phyloP scores from a whole-genome alignment of 1,140 invertebrate genomes.

The Nylanderia fulva region DNA sequence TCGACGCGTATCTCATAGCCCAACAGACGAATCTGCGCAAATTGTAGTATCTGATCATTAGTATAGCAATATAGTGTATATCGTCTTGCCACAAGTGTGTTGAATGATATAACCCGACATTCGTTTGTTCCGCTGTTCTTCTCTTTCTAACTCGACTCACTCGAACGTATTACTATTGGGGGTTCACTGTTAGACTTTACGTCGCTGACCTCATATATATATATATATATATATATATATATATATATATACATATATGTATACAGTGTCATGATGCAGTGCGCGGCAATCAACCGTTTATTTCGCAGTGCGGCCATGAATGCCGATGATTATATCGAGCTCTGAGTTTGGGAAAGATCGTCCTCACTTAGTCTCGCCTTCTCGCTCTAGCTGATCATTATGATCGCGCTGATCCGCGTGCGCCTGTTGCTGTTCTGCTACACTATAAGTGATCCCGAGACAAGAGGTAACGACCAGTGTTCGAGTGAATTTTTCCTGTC shows the following conservation, averaged over 20 bases:
- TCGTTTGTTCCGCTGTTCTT: too few species aligned
- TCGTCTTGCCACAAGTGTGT: background rate
- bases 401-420: conserved; percentile 35
- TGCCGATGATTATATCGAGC: background rate
- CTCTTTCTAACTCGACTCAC: background rate
- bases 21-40: background rate
- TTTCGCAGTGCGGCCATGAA: background rate
- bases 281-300: background rate
- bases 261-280: background rate
- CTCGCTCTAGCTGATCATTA: conserved; percentile 45
- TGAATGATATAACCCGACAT: background rate
- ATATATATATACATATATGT: background rate
- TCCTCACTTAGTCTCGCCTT: background rate
- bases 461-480: conserved; percentile 37
- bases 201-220: too few species aligned
- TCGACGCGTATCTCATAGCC: conserved; percentile 13
- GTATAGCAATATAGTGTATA: background rate
- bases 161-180: too few species aligned
- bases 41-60: conserved; percentile 9
- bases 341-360: background rate
- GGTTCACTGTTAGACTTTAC: background rate
- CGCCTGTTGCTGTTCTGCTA: conserved; percentile 48
- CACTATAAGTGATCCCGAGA: background rate
- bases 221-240: too few species aligned
- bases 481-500: background rate